Conservation (phyloP, 2,888 invertebrate genomes). For the Cynaeus angustus region DNA sequence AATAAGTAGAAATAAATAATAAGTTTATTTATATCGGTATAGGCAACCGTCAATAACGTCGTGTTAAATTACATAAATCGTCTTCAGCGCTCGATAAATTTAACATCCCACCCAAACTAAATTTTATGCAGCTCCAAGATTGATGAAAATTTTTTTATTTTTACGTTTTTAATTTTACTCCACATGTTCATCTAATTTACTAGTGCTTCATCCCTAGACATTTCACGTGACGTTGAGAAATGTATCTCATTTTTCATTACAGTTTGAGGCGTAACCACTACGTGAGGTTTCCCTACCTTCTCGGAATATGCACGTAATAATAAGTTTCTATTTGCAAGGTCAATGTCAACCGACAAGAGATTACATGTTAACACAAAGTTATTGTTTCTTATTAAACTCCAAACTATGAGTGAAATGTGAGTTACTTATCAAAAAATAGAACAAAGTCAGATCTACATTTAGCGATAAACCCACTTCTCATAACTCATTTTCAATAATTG, state of each 20-base stretch:
- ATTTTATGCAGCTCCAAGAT: not conserved
- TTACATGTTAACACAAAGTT: not conserved
- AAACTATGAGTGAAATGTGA: not conserved
- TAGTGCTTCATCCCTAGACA: not conserved
- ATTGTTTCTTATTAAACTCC: not conserved
- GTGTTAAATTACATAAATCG: not conserved
- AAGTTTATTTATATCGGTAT: not conserved
- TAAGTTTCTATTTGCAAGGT: conserved; percentile 1
- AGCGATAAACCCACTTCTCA: conserved; percentile 26
- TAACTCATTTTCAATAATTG: conserved; percentile 27
- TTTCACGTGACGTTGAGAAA: conserved; percentile 1
- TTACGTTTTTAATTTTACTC: not conserved
- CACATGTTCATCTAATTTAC: not conserved
- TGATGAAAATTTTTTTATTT: not conserved
- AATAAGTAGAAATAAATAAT: too few species aligned
- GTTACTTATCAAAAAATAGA: not conserved
- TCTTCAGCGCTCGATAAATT: not conserved
- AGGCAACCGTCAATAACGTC: not conserved
- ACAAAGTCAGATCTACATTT: conserved; percentile 20
- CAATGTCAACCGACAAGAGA: not conserved
- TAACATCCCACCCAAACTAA: not conserved
- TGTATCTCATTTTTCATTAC: not conserved
- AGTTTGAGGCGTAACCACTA: not conserved
- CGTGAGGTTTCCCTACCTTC: not conserved
- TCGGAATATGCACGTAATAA: not conserved